Evolutionary conservation across 2,888 invertebrate species (phyloP).

Genomic region (Xanthorhoe designata): DNA sequence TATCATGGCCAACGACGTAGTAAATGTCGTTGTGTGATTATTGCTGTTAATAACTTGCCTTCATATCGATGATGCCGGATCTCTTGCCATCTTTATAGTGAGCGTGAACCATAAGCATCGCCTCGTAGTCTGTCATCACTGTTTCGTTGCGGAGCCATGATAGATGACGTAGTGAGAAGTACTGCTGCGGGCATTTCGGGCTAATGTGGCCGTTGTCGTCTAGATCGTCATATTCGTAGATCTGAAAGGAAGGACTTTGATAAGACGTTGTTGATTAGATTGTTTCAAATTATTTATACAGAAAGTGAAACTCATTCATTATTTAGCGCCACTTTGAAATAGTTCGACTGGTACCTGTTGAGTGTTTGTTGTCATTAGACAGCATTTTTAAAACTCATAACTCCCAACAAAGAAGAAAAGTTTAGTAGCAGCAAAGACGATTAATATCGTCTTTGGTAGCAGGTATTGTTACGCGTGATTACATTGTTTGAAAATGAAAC

Average conservation of each 20-base stretch:
- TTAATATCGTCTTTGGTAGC: too few species aligned
- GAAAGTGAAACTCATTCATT: not conserved
- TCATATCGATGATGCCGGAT: slow-evolving; percentile 56
- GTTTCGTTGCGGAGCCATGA: slow-evolving; percentile 61
- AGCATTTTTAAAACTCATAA: too few species aligned
- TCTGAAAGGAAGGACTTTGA: slow-evolving; percentile 62
- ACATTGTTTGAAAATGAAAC: too few species aligned
- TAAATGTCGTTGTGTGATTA: not conserved
- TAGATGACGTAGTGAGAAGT: slow-evolving; percentile 51
- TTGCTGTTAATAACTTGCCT: slow-evolving; percentile 48
- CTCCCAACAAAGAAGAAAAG: too few species aligned
- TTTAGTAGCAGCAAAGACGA: too few species aligned
- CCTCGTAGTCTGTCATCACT: slow-evolving; percentile 64
- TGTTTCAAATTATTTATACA: not conserved
- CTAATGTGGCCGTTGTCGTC: slow-evolving; percentile 76
- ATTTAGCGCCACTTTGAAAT: too few species aligned
- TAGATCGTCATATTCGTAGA: slow-evolving; percentile 86
- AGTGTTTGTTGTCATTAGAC: too few species aligned
- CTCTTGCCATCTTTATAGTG: slow-evolving; percentile 40
- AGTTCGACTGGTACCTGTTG: too few species aligned
- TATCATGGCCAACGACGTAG: not conserved
- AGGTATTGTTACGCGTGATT: too few species aligned
- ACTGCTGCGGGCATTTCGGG: slow-evolving; percentile 59
- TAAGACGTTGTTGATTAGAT: not conserved
- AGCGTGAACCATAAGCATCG: slow-evolving; percentile 61